These are phyloP conservation scores for Nilaparvata lugens DNA, from an alignment of 1,140 invertebrate genomes.

Conservation along the genomic window DNA sequence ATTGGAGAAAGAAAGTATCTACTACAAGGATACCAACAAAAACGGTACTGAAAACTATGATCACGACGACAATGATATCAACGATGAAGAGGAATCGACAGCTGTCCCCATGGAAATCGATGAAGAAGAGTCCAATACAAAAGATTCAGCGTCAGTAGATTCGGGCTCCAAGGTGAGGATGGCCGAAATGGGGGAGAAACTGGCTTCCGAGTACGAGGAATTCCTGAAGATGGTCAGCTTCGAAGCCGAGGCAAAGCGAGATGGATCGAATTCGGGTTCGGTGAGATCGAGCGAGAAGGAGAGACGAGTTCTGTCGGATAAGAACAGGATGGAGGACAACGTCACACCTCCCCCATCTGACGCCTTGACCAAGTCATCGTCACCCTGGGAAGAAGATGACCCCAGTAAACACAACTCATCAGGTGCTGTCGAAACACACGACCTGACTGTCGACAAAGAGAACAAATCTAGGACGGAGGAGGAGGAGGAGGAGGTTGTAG, in stretches of 20 bases:
- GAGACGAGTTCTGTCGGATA: neutral
- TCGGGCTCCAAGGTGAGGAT: neutral
- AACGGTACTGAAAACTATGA: no score
- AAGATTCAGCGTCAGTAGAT: neutral
- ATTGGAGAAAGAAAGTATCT: no score
- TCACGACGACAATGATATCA: no score
- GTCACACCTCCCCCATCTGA: no score
- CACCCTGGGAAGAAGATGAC: slow-evolving; percentile 9
- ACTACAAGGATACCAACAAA: no score
- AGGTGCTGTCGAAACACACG: neutral
- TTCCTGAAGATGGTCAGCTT: slow-evolving; percentile 18
- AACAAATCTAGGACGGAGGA: slow-evolving; percentile 6
- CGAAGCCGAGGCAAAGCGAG: slow-evolving; percentile 2
- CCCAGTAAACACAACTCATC: neutral
- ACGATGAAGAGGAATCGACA: no score
- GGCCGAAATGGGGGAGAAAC: slow-evolving; percentile 7
- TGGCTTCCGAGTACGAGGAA: slow-evolving; percentile 18
- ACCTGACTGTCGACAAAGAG: neutral
- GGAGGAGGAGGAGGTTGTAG: neutral
- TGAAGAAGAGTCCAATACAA: no score
- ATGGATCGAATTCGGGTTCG: neutral
- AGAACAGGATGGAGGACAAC: neutral
- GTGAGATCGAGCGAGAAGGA: neutral
- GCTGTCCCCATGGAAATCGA: no score
- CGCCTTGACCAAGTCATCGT: neutral